Evolutionary conservation across 2,888 invertebrate species (phyloP).

Genomic region (Arge pagana): DNA sequence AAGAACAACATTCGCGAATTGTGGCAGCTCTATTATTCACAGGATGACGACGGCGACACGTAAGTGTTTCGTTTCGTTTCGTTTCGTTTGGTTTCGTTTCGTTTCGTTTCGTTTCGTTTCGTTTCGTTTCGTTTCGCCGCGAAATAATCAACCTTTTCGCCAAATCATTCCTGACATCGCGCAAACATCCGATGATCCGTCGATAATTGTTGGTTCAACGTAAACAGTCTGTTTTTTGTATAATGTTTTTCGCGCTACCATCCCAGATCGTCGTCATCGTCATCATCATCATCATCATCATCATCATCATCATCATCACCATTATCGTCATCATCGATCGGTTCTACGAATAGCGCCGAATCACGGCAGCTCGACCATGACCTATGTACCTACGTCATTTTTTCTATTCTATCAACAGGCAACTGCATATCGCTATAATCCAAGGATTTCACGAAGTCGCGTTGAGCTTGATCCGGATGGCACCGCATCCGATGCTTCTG

Average conservation of each 20-base stretch:
- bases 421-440: slow-evolving; percentile 84
- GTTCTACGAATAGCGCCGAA: no score
- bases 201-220: no score
- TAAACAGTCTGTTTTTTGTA: no score
- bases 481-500: slow-evolving; percentile 73
- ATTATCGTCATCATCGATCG: neutral
- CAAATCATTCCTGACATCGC: slow-evolving; percentile 77
- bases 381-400: no score
- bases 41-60: slow-evolving; percentile 88
- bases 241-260: neutral
- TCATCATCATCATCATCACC: neutral
- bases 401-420: slow-evolving; percentile 63
- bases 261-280: neutral
- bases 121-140: slow-evolving; percentile 71
- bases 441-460: slow-evolving; percentile 75
- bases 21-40: slow-evolving; percentile 73
- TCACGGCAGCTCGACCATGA: no score
- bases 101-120: no score
- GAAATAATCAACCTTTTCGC: slow-evolving; percentile 70
- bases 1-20: neutral
- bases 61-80: slow-evolving; percentile 62
- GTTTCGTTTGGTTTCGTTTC: slow-evolving; percentile 13
- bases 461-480: slow-evolving; percentile 71
- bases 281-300: neutral
- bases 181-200: slow-evolving; percentile 80